A percentile compares a stretch with the other conserved stretches of the same genome.
Conservation (phyloP, 2,797 vertebrate species). For the Propithecus perrieri region DNA sequence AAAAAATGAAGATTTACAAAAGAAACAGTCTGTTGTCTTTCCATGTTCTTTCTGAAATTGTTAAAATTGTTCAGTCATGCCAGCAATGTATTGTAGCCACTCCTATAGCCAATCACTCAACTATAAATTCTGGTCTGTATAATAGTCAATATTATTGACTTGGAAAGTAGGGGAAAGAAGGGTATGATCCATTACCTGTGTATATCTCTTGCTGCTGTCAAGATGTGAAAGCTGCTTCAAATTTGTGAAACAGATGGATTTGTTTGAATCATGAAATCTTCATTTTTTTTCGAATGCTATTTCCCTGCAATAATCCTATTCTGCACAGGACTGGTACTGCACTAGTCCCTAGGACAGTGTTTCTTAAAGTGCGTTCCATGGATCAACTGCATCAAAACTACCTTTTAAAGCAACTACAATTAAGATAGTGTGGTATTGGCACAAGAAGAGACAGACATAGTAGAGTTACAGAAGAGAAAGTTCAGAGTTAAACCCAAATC, state of each 20-base stretch:
- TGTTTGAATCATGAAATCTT: constrained; percentile 15
- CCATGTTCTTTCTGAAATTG: neutral
- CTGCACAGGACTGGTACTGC: neutral
- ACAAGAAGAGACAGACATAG: neutral
- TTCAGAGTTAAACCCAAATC: neutral
- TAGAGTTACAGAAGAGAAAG: neutral
- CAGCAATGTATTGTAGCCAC: neutral
- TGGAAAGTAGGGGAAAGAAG: neutral
- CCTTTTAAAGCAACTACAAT: constrained; percentile 7
- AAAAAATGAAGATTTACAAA: neutral
- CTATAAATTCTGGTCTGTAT: neutral
- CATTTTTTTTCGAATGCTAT: neutral
- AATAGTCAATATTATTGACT: neutral
- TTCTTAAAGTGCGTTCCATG: neutral
- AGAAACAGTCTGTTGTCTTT: neutral
- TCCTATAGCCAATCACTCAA: neutral
- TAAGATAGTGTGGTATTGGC: neutral
- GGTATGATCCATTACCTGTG: neutral
- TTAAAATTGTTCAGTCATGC: neutral
- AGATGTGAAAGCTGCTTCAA: neutral
- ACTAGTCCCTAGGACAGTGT: neutral
- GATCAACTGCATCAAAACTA: neutral
- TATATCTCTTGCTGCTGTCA: neutral
- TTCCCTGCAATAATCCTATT: neutral
- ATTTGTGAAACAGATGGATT: neutral